Conservation (phyloP, 2,888 invertebrate species). For the Zaprionus bogoriensis region DNA sequence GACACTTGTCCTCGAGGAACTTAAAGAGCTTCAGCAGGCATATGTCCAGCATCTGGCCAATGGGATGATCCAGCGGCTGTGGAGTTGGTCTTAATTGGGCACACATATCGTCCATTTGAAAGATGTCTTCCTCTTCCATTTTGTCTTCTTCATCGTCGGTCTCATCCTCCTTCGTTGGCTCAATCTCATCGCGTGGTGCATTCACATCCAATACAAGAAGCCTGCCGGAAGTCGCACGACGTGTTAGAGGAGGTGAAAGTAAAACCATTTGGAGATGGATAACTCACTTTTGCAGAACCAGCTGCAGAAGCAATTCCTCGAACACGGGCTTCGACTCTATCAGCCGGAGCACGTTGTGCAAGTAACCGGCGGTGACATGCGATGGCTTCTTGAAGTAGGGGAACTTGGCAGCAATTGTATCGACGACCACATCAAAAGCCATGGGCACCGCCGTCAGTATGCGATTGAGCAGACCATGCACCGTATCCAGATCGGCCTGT, state of each 20-base stretch:
- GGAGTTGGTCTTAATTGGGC: conserved; percentile 23
- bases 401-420: conserved; percentile 86
- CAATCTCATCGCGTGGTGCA: conserved; percentile 85
- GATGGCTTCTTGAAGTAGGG: conserved; percentile 90
- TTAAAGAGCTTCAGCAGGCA: conserved; percentile 89
- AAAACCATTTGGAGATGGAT: not conserved
- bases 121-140: conserved; percentile 69
- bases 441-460: conserved; percentile 84
- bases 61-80: conserved; percentile 83
- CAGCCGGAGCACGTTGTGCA: conserved; percentile 90
- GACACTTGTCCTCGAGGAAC: conserved; percentile 84
- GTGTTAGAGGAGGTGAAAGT: too few relatives aligned
- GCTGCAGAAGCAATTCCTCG: conserved; percentile 87
- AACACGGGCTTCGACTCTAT: conserved; percentile 89
- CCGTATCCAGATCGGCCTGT: conserved; percentile 85
- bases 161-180: conserved; percentile 83
- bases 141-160: conserved; percentile 83
- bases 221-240: conserved; percentile 82
- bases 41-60: conserved; percentile 89
- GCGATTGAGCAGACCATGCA: conserved; percentile 85
- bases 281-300: conserved; percentile 90
- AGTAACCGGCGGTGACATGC: conserved; percentile 88
- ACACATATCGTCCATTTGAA: conserved; percentile 74
- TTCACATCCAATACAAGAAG: conserved; percentile 90
- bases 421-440: conserved; percentile 88